Evolutionary conservation across 2,888 invertebrate species (phyloP).

Genomic region (Liodrosophila aerea): DNA sequence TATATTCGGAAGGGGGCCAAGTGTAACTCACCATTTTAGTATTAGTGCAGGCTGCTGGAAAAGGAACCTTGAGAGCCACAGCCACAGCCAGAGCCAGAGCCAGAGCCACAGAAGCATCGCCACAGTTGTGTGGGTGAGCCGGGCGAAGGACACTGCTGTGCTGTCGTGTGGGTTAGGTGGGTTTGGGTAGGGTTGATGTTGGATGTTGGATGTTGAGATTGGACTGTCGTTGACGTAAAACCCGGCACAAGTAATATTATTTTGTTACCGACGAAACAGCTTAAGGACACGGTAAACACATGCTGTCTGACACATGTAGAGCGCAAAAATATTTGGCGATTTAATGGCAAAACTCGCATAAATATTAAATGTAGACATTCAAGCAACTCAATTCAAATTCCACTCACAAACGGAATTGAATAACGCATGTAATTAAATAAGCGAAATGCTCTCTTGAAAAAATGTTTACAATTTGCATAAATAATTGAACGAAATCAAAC

Average conservation of each 20-base stretch:
- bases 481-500: no score
- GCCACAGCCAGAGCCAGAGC: constrained; percentile 14
- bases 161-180: not conserved
- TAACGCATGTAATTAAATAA: constrained; percentile 12
- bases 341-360: constrained; percentile 26
- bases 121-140: constrained; percentile 17
- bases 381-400: not conserved
- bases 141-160: constrained; percentile 42
- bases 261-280: constrained; percentile 44
- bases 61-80: constrained; percentile 45
- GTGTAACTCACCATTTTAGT: constrained; percentile 49
- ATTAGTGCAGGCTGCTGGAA: constrained; percentile 23
- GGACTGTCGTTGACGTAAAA: constrained; percentile 43
- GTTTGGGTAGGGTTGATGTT: no score
- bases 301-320: constrained; percentile 48
- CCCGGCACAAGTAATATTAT: constrained; percentile 44
- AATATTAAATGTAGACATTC: constrained; percentile 36
- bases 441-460: not conserved
- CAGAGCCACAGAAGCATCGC: constrained; percentile 33
- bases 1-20: constrained; percentile 26
- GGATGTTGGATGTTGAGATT: constrained; percentile 19
- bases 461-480: no score
- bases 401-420: not conserved
- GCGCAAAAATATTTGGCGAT: constrained; percentile 24
- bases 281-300: constrained; percentile 61